These are phyloP conservation scores for Allophyes oxyacanthae DNA, from an alignment of 2,888 invertebrate genomes.

Conservation along the genomic window DNA sequence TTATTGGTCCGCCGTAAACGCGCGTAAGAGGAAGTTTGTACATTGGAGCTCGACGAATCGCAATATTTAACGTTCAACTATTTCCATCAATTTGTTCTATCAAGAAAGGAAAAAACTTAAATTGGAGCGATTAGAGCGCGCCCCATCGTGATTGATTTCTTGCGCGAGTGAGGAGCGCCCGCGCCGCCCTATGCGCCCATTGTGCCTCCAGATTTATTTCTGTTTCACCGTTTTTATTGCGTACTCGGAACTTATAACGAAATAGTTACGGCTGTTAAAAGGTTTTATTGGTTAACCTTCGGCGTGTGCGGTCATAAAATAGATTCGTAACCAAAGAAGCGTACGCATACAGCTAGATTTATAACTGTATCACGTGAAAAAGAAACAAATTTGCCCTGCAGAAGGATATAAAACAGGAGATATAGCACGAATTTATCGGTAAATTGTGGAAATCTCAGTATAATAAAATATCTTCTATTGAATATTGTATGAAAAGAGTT, in stretches of 20 bases:
- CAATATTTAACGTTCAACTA: conserved; percentile 83
- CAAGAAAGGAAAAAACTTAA: conserved; percentile 83
- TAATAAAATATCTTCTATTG: conserved; percentile 88
- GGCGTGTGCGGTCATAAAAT: conserved; percentile 87
- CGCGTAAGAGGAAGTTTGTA: conserved; percentile 79
- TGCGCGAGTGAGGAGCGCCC: conserved; percentile 63
- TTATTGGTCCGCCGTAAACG: conserved; percentile 80
- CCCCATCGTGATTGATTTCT: conserved; percentile 81
- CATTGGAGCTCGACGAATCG: conserved; percentile 72
- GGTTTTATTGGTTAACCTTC: conserved; percentile 89
- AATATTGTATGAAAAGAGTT: conserved; percentile 88
- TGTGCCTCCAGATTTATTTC: conserved; percentile 86
- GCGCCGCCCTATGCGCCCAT: conserved; percentile 62
- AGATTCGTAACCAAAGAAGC: conserved; percentile 87
- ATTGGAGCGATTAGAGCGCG: conserved; percentile 81
- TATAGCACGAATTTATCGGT: conserved; percentile 85
- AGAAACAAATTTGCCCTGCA: conserved; percentile 86
- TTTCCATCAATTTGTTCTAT: conserved; percentile 81
- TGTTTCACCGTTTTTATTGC: conserved; percentile 87
- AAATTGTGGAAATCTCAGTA: conserved; percentile 87
- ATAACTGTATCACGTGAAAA: conserved; percentile 86
- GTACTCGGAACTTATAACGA: conserved; percentile 88
- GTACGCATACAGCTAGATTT: conserved; percentile 84
- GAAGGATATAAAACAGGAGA: conserved; percentile 85
- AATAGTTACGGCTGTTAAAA: conserved; percentile 89